Conservation (phyloP, 2,888 invertebrate genomes). For the Parnassius orleans region DNA sequence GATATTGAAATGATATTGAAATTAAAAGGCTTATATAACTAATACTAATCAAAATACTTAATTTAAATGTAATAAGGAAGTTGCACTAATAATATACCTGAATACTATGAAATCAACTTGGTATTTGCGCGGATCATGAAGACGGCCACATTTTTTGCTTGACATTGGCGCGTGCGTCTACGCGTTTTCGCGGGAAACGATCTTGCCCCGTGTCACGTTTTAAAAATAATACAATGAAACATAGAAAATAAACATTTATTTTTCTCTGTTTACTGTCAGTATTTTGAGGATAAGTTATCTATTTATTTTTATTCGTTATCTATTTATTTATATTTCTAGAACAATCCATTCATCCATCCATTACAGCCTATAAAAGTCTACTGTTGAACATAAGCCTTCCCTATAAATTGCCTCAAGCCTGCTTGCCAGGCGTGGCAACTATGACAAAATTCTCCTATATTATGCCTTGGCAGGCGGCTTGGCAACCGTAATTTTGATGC, state of each 20-base stretch:
- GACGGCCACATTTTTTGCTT: conserved; percentile 20
- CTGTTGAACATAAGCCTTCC: no score
- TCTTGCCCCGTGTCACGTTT: conserved; percentile 3
- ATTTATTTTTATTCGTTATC: neutral
- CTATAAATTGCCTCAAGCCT: no score
- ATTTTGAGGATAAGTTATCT: neutral
- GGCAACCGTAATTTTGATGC: no score
- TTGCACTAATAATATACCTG: conserved; percentile 2
- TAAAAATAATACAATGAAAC: conserved; percentile 8
- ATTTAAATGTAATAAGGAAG: conserved; percentile 22
- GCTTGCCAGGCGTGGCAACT: no score
- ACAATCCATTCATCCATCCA: neutral
- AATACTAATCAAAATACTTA: conserved; percentile 10
- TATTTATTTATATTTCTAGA: neutral
- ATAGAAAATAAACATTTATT: neutral
- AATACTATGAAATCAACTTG: conserved; percentile 15
- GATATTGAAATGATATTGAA: no score
- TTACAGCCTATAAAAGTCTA: no score
- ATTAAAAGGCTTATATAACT: neutral
- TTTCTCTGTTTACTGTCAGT: no score
- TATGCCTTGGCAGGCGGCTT: no score
- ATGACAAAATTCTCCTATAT: no score
- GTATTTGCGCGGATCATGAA: conserved; percentile 11
- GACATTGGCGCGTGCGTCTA: conserved; percentile 16
- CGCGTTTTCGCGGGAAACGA: conserved; percentile 21